Evolutionary conservation across 1,140 invertebrate genomes (phyloP).

Genomic region (Halictus rubicundus): DNA sequence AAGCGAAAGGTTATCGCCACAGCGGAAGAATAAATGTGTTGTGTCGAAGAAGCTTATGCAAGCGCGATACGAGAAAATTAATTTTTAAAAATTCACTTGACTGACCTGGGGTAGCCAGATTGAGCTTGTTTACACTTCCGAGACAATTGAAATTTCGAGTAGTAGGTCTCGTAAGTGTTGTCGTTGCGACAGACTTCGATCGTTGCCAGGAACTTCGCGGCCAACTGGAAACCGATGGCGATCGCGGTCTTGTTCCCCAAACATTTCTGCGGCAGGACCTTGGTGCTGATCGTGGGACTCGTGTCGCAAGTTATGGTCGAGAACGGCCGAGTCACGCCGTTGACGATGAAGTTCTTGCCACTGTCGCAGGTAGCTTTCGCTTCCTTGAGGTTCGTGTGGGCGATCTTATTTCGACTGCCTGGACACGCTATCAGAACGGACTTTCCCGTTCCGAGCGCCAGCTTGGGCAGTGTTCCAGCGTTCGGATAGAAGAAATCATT

Average conservation of each 20-base stretch:
- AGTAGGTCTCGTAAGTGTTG: slow-evolving; percentile 73
- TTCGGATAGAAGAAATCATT: slow-evolving; percentile 57
- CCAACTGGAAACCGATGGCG: slow-evolving; percentile 66
- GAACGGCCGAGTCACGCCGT: slow-evolving; percentile 41
- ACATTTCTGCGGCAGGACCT: slow-evolving; percentile 6
- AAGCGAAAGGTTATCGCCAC: too few relatives aligned
- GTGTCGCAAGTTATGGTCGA: slow-evolving; percentile 47
- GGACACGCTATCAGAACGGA: slow-evolving; percentile 65
- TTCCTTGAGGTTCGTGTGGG: slow-evolving; percentile 3
- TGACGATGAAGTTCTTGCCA: slow-evolving; percentile 52
- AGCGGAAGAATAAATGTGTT: too few relatives aligned
- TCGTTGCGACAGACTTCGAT: slow-evolving; percentile 78
- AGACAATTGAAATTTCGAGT: slow-evolving; percentile 71
- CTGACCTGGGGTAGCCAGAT: slow-evolving; percentile 64
- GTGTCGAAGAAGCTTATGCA: too few relatives aligned
- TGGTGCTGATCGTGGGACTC: slow-evolving; percentile 15
- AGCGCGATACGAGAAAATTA: too few relatives aligned
- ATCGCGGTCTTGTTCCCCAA: neutral
- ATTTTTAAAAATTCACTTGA: too few relatives aligned
- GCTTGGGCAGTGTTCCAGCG: neutral
- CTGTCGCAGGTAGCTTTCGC: slow-evolving; percentile 48
- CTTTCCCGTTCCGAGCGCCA: slow-evolving; percentile 21
- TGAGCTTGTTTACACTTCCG: slow-evolving; percentile 66
- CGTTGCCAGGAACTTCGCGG: slow-evolving; percentile 67
- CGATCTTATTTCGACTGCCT: slow-evolving; percentile 62